These are phyloP conservation scores for Antigone vipio DNA, from an alignment of 2,113 vertebrate species.

Conservation along the genomic window DNA sequence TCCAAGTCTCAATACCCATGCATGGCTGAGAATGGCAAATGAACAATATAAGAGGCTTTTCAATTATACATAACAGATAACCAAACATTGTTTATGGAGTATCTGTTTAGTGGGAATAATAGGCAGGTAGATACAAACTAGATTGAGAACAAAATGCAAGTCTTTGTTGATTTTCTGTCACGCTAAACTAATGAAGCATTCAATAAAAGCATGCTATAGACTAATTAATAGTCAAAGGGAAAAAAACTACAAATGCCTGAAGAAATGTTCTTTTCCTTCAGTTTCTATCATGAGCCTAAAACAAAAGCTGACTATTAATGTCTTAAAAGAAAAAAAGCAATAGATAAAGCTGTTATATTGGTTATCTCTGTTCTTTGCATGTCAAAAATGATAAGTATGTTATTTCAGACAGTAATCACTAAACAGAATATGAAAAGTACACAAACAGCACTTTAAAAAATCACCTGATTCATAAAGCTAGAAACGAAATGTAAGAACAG, in stretches of 20 bases:
- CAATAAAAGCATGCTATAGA: neutral
- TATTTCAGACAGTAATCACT: neutral
- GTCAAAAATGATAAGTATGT: neutral
- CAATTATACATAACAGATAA: neutral
- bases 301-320: neutral
- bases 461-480: neutral
- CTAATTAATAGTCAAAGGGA: neutral
- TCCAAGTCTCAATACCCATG: neutral
- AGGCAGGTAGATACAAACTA: neutral
- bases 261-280: neutral
- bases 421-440: neutral
- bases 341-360: neutral
- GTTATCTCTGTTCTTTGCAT: neutral
- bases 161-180: constrained; percentile 12
- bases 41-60: neutral
- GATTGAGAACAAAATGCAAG: neutral
- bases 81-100: neutral
- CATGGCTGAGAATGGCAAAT: neutral
- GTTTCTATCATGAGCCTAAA: neutral
- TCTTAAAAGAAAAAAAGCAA: neutral
- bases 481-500: neutral
- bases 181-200: neutral
- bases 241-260: neutral
- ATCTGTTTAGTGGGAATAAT: neutral
- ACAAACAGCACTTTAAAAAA: neutral